Percentiles rank a stretch among this genome's conserved stretches.
Conservation (phyloP, 1,140 invertebrate genomes). For the Polyergus mexicanus region DNA sequence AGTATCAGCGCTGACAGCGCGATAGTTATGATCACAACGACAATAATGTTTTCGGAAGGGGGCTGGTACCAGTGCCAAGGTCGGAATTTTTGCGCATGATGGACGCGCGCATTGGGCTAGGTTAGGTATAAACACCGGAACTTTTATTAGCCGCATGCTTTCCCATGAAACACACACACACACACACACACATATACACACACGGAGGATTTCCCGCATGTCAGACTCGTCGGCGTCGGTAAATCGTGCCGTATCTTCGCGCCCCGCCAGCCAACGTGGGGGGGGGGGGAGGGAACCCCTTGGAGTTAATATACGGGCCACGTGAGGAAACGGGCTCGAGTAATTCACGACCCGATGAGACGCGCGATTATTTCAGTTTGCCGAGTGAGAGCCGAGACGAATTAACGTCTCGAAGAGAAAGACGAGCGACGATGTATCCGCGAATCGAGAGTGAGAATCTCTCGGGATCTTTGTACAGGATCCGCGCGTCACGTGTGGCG, state of each 20-base stretch:
- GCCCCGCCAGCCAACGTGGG: neutral
- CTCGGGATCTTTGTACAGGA: neutral
- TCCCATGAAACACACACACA: neutral
- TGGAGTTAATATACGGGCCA: slow-evolving; percentile 37
- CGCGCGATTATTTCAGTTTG: slow-evolving; percentile 45
- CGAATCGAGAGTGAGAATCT: neutral
- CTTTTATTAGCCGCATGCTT: slow-evolving; percentile 40
- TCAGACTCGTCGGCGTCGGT: slow-evolving; percentile 24
- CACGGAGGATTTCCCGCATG: neutral
- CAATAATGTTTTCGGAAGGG: neutral
- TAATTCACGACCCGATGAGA: slow-evolving; percentile 45
- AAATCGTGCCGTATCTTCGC: slow-evolving; percentile 33
- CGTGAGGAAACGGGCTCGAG: slow-evolving; percentile 17
- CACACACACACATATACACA: neutral
- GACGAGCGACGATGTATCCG: slow-evolving; percentile 4
- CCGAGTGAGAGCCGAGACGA: neutral
- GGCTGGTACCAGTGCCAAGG: slow-evolving; percentile 42
- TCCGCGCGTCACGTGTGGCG: slow-evolving; percentile 6
- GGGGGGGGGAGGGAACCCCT: neutral
- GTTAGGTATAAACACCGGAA: slow-evolving; percentile 1
- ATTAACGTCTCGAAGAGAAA: slow-evolving; percentile 16
- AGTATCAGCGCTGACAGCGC: neutral
- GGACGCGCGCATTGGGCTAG: neutral
- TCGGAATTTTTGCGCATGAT: slow-evolving; percentile 23
- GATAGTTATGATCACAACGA: neutral